These are phyloP conservation scores for Rhodophaea formosa DNA, from an alignment of 2,888 invertebrate species.

Conservation along the genomic window DNA sequence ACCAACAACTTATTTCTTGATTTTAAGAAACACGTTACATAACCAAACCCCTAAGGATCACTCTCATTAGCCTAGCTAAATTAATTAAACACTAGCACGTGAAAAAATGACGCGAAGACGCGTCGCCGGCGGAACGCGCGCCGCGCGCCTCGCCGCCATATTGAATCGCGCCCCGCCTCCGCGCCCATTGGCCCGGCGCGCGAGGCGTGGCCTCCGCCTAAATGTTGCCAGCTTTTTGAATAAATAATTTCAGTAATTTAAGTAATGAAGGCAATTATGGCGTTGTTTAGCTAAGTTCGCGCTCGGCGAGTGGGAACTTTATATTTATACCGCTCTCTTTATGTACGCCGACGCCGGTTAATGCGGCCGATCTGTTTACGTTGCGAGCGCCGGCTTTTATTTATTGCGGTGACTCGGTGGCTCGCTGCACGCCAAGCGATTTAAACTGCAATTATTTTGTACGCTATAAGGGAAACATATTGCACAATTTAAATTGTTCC, in stretches of 20 bases:
- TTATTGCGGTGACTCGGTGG: slow-evolving; percentile 66
- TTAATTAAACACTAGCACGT: slow-evolving; percentile 55
- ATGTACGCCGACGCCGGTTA: slow-evolving; percentile 80
- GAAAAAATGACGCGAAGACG: slow-evolving; percentile 48
- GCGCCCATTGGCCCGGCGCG: slow-evolving; percentile 53
- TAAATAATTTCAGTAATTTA: slow-evolving; percentile 82
- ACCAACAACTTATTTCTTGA: neutral
- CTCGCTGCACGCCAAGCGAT: slow-evolving; percentile 67
- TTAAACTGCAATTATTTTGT: slow-evolving; percentile 79
- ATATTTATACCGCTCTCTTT: slow-evolving; percentile 81
- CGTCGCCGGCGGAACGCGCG: slow-evolving; percentile 48
- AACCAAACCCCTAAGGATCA: slow-evolving; percentile 33
- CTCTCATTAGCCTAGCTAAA: slow-evolving; percentile 53
- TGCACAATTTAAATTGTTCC: slow-evolving; percentile 62
- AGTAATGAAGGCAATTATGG: slow-evolving; percentile 82
- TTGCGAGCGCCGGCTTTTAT: slow-evolving; percentile 65
- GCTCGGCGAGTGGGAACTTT: slow-evolving; percentile 78
- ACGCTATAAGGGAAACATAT: slow-evolving; percentile 70
- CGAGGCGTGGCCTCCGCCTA: slow-evolving; percentile 61
- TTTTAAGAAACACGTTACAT: slow-evolving; percentile 24
- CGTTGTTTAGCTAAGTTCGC: slow-evolving; percentile 82
- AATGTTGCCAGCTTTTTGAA: slow-evolving; percentile 82
- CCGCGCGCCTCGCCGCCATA: slow-evolving; percentile 64
- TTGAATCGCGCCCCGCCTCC: slow-evolving; percentile 68
- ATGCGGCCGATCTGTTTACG: slow-evolving; percentile 80